A percentile compares a stretch with the other conserved stretches of the same genome.
phyloP scores from a whole-genome alignment of 2,113 vertebrate genomes.

The Shinisaurus crocodilurus region DNA sequence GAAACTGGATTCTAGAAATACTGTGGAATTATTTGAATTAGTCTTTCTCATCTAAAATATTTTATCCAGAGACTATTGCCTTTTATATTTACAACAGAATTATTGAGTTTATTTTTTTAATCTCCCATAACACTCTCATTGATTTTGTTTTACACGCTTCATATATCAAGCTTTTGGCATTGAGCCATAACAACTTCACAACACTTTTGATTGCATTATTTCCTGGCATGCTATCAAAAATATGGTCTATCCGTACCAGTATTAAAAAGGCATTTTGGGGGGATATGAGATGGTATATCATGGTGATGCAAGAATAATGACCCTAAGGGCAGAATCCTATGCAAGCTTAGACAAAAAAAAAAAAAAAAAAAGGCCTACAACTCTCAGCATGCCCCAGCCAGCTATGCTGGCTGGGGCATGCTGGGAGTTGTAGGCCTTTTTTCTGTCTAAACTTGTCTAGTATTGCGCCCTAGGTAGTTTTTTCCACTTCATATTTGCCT shows the following conservation, averaged over 20 bases:
- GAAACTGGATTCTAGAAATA: neutral
- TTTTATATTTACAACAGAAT: slow-evolving; percentile 18
- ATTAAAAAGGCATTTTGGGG: neutral
- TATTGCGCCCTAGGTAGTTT: too few relatives aligned
- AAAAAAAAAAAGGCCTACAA: too few relatives aligned
- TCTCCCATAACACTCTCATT: neutral
- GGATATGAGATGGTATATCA: neutral
- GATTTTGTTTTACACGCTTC: slow-evolving; percentile 16
- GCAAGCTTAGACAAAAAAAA: too few relatives aligned
- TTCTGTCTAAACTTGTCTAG: too few relatives aligned
- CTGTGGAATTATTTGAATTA: neutral
- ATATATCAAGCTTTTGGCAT: slow-evolving; percentile 31
- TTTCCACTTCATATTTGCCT: neutral
- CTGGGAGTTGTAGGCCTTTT: too few relatives aligned
- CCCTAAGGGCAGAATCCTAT: too few relatives aligned
- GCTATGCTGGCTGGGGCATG: too few relatives aligned
- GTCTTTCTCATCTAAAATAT: neutral
- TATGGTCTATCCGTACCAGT: neutral
- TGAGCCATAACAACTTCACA: neutral
- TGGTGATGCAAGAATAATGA: neutral
- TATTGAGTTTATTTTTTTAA: slow-evolving; percentile 17
- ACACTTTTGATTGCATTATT: slow-evolving; percentile 4
- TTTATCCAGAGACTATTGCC: neutral
- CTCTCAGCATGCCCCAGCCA: too few relatives aligned
- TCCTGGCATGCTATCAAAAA: neutral